Evolutionary conservation across 2,113 vertebrate genomes (phyloP).

Genomic region (Strix uralensis): DNA sequence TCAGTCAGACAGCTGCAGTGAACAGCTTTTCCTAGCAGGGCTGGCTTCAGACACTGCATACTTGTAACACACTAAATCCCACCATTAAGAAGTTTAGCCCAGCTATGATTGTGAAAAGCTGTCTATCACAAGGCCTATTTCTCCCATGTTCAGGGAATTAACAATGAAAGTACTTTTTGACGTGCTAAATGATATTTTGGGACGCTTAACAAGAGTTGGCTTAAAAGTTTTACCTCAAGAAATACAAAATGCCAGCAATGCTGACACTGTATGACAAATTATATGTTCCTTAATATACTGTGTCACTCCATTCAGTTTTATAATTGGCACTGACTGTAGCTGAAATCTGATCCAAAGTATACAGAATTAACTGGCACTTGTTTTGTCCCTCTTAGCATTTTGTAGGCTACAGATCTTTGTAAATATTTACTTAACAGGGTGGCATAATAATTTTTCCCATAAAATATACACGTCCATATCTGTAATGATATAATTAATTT

Average conservation of each 20-base stretch:
- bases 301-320: slow-evolving; percentile 52
- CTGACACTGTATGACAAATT: slow-evolving; percentile 56
- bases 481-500: background rate
- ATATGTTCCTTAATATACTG: slow-evolving; percentile 34
- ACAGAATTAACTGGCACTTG: slow-evolving; percentile 43
- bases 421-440: slow-evolving; percentile 36
- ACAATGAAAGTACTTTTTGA: slow-evolving; percentile 43
- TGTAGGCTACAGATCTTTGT: background rate
- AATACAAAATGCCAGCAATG: slow-evolving; percentile 39
- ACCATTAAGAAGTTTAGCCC: background rate
- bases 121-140: slow-evolving; percentile 1
- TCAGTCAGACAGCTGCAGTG: background rate
- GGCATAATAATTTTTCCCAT: background rate
- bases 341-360: slow-evolving; percentile 51
- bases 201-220: slow-evolving; percentile 26
- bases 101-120: slow-evolving; percentile 12
- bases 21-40: background rate
- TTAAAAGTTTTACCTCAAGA: slow-evolving; percentile 29
- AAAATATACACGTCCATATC: background rate
- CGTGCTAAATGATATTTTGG: slow-evolving; percentile 21
- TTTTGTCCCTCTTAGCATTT: slow-evolving; percentile 31
- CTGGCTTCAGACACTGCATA: background rate
- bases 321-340: slow-evolving; percentile 49
- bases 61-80: slow-evolving; percentile 10
- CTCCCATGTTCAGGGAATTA: slow-evolving; percentile 8